phyloP scores from a whole-genome alignment of 1,140 invertebrate species.

The Lasioglossum albipes region DNA sequence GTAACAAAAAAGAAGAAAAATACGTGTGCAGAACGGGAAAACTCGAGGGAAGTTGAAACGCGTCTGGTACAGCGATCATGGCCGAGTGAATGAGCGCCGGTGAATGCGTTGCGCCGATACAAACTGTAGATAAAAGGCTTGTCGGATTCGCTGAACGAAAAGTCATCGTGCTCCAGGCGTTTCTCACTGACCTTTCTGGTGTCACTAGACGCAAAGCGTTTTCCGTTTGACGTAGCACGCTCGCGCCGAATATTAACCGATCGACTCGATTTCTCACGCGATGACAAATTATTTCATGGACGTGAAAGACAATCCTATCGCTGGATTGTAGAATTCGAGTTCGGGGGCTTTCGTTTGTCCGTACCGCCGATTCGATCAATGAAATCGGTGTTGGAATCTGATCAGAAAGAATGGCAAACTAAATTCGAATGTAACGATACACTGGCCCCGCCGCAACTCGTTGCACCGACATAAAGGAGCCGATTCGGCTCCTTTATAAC shows the following conservation, averaged over 20 bases:
- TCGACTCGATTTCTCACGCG: neutral
- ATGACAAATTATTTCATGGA: neutral
- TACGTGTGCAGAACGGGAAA: neutral
- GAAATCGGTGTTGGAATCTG: neutral
- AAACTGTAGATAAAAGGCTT: neutral
- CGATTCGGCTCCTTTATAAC: neutral
- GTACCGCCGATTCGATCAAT: neutral
- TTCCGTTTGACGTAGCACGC: neutral
- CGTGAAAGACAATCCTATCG: neutral
- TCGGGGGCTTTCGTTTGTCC: neutral
- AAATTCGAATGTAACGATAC: neutral
- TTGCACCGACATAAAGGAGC: neutral
- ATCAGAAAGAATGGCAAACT: neutral
- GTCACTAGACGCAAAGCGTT: neutral
- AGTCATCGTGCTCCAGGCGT: slow-evolving; percentile 1
- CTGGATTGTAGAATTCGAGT: neutral
- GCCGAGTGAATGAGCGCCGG: too few relatives aligned
- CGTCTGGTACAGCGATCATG: neutral
- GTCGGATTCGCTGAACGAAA: neutral
- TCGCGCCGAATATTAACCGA: neutral
- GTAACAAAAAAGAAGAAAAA: neutral
- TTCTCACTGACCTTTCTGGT: neutral
- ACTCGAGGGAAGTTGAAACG: neutral
- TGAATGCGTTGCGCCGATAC: neutral
- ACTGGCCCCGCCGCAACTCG: too few relatives aligned